Evolutionary conservation across 2,113 vertebrate genomes (phyloP).

Genomic region (Vidua chalybeata): DNA sequence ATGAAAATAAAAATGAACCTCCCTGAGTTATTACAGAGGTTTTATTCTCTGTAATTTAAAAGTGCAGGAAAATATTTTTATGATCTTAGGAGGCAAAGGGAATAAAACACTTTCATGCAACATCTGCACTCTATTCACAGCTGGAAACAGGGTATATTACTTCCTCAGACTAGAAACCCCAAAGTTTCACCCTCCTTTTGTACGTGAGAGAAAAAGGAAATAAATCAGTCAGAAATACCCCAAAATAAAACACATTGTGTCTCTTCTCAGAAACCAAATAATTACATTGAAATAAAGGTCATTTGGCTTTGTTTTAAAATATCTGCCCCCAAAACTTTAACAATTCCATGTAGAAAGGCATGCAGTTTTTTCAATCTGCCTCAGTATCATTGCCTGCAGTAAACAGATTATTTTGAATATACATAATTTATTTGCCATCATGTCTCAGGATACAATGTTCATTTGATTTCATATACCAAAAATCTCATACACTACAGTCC

Average conservation of each 20-base stretch:
- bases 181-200: background rate
- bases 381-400: background rate
- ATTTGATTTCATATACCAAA: background rate
- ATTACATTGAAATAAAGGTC: background rate
- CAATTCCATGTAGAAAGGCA: background rate
- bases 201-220: background rate
- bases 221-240: background rate
- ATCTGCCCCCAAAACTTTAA: background rate
- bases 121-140: background rate
- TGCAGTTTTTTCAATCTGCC: background rate
- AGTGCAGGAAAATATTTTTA: background rate
- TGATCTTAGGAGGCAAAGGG: background rate
- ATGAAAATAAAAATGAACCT: background rate
- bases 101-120: background rate
- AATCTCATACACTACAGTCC: background rate
- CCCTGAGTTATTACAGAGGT: background rate
- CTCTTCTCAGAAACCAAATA: background rate
- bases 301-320: background rate
- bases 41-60: background rate
- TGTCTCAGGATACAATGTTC: background rate
- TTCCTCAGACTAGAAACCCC: background rate
- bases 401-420: background rate
- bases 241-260: background rate
- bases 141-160: background rate
- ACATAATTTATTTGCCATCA: background rate